phyloP scores from a whole-genome alignment of 2,113 vertebrate genomes.

The Lophius piscatorius region DNA sequence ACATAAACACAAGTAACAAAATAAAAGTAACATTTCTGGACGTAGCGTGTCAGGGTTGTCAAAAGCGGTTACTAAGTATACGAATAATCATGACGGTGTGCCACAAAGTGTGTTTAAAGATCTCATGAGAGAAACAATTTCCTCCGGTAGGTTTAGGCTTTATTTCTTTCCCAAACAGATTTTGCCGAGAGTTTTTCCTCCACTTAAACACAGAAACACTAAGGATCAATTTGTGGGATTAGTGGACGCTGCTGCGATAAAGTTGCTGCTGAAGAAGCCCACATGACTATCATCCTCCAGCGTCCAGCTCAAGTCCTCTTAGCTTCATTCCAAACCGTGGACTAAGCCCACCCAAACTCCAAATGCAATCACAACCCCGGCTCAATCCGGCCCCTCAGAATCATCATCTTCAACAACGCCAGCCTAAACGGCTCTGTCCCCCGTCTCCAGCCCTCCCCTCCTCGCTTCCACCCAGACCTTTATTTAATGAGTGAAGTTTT shows the following conservation, averaged over 20 bases:
- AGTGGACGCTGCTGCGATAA: slow-evolving; percentile 66
- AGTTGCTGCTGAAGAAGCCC: slow-evolving; percentile 62
- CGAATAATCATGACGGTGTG: slow-evolving; percentile 67
- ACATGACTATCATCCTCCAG: slow-evolving; percentile 46
- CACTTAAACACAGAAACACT: slow-evolving; percentile 61
- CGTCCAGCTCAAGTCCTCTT: slow-evolving; percentile 66
- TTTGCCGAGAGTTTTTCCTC: slow-evolving; percentile 41
- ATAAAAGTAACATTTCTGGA: too few relatives aligned
- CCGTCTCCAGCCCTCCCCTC: slow-evolving; percentile 53
- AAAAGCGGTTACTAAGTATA: too few relatives aligned
- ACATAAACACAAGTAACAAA: too few relatives aligned
- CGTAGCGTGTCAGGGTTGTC: too few relatives aligned
- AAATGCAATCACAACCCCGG: slow-evolving; percentile 60
- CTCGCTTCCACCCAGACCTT: slow-evolving; percentile 71
- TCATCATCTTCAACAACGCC: slow-evolving; percentile 48
- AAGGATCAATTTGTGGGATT: slow-evolving; percentile 72
- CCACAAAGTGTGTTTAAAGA: slow-evolving; percentile 47
- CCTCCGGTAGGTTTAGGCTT: slow-evolving; percentile 65
- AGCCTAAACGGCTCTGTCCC: slow-evolving; percentile 43
- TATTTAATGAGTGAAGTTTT: slow-evolving; percentile 81
- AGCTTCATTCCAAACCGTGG: slow-evolving; percentile 56
- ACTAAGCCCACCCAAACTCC: slow-evolving; percentile 63
- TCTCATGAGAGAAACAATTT: slow-evolving; percentile 42
- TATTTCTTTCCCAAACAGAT: slow-evolving; percentile 62
- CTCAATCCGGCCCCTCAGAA: slow-evolving; percentile 45